Percentiles rank a stretch among this genome's conserved stretches.
phyloP scores from a whole-genome alignment of 2,113 vertebrate species.

The Megaptera novaeangliae region DNA sequence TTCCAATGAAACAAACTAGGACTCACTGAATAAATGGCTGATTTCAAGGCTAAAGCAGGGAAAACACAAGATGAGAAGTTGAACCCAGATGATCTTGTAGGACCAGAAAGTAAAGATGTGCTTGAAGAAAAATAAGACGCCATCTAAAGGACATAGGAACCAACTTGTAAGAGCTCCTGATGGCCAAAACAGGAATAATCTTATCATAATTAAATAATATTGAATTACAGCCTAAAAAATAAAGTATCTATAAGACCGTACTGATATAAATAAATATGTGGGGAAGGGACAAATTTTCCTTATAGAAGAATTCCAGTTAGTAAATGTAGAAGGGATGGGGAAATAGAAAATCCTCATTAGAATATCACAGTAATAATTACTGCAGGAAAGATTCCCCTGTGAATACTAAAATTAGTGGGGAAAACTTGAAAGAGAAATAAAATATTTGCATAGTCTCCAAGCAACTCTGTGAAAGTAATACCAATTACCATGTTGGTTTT shows the following conservation, averaged over 20 bases:
- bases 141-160: not conserved
- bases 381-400: not conserved
- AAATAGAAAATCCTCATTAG: not conserved
- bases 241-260: not conserved
- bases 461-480: not conserved
- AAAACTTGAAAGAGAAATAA: not conserved
- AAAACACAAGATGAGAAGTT: not conserved
- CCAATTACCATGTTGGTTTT: not conserved
- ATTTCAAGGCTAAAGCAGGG: not conserved
- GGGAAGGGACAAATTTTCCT: not conserved
- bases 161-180: not conserved
- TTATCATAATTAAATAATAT: not conserved
- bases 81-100: not conserved
- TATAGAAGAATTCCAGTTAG: not conserved
- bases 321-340: not conserved
- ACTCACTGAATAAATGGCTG: not conserved
- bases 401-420: not conserved
- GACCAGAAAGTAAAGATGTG: not conserved
- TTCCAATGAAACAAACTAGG: not conserved
- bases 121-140: not conserved
- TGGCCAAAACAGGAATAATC: not conserved
- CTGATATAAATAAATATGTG: not conserved
- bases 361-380: not conserved
- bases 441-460: not conserved
- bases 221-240: not conserved